Conservation (phyloP, 2,113 vertebrate species). For the Cichladusa arquata region DNA sequence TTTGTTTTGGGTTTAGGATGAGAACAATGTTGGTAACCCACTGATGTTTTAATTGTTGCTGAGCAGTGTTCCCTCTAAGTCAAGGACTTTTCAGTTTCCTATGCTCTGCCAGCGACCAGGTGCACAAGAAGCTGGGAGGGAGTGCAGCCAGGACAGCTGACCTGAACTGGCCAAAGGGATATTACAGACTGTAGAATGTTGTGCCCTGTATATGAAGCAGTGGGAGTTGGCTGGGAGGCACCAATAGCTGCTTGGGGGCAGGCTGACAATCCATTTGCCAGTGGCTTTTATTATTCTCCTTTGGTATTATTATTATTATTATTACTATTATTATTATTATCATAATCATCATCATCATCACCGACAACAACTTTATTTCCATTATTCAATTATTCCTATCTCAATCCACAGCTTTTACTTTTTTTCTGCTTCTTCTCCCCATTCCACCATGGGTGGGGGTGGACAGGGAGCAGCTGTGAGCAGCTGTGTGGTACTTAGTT, state of each 20-base stretch:
- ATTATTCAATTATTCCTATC: neutral
- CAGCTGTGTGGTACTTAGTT: neutral
- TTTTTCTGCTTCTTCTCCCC: neutral
- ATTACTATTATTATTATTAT: too few relatives aligned
- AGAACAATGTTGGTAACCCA: neutral
- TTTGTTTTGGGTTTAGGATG: neutral
- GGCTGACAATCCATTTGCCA: neutral
- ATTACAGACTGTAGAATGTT: neutral
- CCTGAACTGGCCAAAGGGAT: neutral
- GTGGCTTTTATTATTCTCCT: neutral
- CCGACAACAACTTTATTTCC: neutral
- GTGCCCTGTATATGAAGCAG: neutral
- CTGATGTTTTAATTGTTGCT: neutral
- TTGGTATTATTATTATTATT: neutral
- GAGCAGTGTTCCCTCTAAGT: neutral
- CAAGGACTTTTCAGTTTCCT: neutral
- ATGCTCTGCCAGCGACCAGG: neutral
- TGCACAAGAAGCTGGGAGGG: neutral
- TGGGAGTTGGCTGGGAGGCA: neutral
- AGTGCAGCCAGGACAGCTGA: neutral
- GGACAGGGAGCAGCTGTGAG: neutral
- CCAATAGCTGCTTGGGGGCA: neutral
- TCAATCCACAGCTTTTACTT: neutral
- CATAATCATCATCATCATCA: neutral
- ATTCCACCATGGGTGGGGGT: too few relatives aligned